A percentile compares a stretch with the other conserved stretches of the same genome.
Conservation (phyloP, 2,797 vertebrate genomes). For the Anabas testudineus region DNA sequence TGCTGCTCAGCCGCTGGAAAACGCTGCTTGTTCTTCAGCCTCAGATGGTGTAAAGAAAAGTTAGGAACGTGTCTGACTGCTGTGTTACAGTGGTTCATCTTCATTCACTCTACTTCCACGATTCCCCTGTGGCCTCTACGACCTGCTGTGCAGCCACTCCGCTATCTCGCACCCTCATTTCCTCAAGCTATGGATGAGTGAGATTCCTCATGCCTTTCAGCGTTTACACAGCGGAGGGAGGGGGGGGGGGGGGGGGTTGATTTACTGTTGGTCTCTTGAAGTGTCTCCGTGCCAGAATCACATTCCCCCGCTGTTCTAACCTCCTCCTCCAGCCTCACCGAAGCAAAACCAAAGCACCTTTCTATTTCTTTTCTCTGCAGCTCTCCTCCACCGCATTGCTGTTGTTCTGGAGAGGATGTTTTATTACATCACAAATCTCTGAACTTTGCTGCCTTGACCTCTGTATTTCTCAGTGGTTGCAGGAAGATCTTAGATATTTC, state of each 20-base stretch:
- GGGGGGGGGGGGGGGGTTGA: slow-evolving; percentile 22
- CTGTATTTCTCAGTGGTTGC: background rate
- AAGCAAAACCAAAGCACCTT: background rate
- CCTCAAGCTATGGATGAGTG: slow-evolving; percentile 69
- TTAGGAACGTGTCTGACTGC: background rate
- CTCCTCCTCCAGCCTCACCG: background rate
- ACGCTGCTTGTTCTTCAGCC: background rate
- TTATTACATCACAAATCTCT: slow-evolving; percentile 10
- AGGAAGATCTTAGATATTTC: background rate
- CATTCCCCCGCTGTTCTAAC: background rate
- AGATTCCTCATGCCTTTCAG: slow-evolving; percentile 60
- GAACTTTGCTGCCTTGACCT: slow-evolving; percentile 10
- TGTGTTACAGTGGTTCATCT: slow-evolving; percentile 16
- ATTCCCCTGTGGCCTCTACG: slow-evolving; percentile 8
- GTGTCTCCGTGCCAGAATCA: slow-evolving; percentile 33
- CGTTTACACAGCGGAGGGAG: slow-evolving; percentile 56
- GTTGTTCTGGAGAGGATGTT: background rate
- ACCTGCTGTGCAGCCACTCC: slow-evolving; percentile 17
- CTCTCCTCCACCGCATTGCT: background rate
- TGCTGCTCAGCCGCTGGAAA: background rate
- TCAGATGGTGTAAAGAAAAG: background rate
- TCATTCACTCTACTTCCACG: slow-evolving; percentile 24
- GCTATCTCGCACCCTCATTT: slow-evolving; percentile 60
- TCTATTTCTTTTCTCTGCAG: background rate
- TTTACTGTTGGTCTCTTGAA: slow-evolving; percentile 39